Evolutionary conservation across 2,888 invertebrate species (phyloP).

Genomic region (Agriopis leucophaearia): DNA sequence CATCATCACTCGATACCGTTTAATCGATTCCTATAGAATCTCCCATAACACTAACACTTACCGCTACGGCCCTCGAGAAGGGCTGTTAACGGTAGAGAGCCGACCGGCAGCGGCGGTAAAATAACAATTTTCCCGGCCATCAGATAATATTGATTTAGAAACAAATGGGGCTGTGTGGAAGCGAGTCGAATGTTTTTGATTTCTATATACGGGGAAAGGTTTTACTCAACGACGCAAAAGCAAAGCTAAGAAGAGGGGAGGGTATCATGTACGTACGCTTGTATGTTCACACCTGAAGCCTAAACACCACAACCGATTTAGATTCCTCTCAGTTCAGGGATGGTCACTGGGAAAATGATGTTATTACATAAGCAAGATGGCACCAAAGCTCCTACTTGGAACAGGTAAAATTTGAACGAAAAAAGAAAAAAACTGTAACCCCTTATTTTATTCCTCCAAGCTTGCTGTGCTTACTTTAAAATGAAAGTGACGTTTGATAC

Average conservation of each 20-base stretch:
- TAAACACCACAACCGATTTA: too few species aligned
- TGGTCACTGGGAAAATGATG: too few species aligned
- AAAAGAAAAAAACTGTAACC: too few species aligned
- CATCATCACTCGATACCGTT: conserved; percentile 10
- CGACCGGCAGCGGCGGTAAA: conserved; percentile 28
- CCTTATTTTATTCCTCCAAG: too few species aligned
- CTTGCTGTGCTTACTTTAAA: too few species aligned
- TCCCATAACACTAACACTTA: conserved; percentile 48
- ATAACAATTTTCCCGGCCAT: conserved; percentile 40
- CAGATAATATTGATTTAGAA: conserved; percentile 43
- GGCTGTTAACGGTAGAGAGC: conserved; percentile 37
- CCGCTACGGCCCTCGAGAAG: conserved; percentile 40
- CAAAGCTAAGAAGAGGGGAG: not conserved
- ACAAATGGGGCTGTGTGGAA: conserved; percentile 8
- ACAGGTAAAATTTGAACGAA: too few species aligned
- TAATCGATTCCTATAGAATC: conserved; percentile 37
- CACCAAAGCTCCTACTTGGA: too few species aligned
- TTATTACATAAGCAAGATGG: too few species aligned
- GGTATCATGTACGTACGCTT: too few species aligned
- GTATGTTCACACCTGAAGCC: too few species aligned
- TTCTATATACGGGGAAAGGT: not conserved
- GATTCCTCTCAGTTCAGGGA: too few species aligned
- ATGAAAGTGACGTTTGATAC: too few species aligned
- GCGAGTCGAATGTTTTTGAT: conserved; percentile 1
- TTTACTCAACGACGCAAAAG: not conserved